Evolutionary conservation across 1,140 invertebrate species (phyloP).

Genomic region (Trichomalopsis sarcophagae): DNA sequence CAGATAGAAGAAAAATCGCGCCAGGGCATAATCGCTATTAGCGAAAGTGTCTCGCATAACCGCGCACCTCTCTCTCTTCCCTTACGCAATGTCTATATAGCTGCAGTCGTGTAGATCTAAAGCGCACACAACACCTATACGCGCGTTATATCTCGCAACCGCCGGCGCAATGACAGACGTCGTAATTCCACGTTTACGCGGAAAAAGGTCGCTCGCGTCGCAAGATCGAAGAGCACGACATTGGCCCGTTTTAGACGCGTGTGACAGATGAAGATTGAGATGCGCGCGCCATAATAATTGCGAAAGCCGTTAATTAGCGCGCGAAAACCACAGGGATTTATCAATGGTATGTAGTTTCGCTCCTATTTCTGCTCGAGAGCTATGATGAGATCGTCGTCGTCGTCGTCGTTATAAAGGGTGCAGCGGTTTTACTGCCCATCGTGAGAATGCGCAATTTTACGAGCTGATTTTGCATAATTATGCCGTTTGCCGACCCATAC

Average conservation of each 20-base stretch:
- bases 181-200: slow-evolving; percentile 23
- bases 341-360: neutral
- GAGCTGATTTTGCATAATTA: neutral
- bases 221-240: slow-evolving; percentile 3
- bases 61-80: neutral
- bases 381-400: too few relatives aligned
- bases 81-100: neutral
- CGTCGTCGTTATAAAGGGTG: neutral
- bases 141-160: neutral
- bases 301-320: slow-evolving; percentile 29
- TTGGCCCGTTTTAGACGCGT: slow-evolving; percentile 14
- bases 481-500: neutral
- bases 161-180: neutral
- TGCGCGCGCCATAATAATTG: neutral
- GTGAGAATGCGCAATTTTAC: neutral
- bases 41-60: neutral
- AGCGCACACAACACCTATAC: neutral
- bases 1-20: neutral
- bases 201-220: neutral
- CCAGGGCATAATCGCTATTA: neutral
- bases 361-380: neutral
- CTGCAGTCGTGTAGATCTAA: neutral
- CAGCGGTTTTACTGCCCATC: neutral
- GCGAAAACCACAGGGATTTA: neutral
- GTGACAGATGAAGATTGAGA: slow-evolving; percentile 21